Evolutionary conservation across 2,888 invertebrate genomes (phyloP).

Genomic region (Galeopsomyia nigrocyanea): DNA sequence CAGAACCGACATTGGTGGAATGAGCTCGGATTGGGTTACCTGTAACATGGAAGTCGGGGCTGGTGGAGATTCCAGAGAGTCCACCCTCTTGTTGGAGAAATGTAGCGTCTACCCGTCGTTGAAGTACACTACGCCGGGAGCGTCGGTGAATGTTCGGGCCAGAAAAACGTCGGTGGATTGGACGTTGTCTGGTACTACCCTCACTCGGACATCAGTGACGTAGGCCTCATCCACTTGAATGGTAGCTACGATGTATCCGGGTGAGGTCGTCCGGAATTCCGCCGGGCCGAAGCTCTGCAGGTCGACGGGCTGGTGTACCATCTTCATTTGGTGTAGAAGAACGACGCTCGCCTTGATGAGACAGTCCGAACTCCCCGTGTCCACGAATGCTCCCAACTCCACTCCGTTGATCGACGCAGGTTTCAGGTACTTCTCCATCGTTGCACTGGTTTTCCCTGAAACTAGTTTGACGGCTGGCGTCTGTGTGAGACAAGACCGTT

Average conservation of each 20-base stretch:
- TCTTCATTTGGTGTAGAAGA: constrained; percentile 5
- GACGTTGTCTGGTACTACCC: constrained; percentile 39
- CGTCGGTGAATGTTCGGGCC: constrained; percentile 41
- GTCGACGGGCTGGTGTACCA: constrained; percentile 9
- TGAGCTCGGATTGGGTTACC: no score
- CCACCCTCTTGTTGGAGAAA: no score
- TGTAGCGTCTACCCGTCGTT: constrained; percentile 26
- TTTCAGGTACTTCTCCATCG: background rate
- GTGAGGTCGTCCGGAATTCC: constrained; percentile 22
- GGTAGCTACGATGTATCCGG: constrained; percentile 19
- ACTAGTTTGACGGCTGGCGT: background rate
- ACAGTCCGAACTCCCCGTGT: constrained; percentile 32
- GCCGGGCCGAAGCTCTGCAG: constrained; percentile 32
- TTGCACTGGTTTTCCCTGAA: background rate
- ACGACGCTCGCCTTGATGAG: constrained; percentile 26
- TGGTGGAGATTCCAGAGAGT: no score
- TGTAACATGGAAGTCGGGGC: no score
- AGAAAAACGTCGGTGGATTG: constrained; percentile 38
- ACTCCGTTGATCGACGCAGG: background rate
- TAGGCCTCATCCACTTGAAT: constrained; percentile 28
- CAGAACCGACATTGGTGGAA: no score
- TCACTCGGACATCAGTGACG: constrained; percentile 19
- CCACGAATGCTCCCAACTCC: constrained; percentile 4
- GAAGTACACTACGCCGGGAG: constrained; percentile 30
- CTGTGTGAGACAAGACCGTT: background rate